A percentile compares a stretch with the other conserved stretches of the same genome.
Evolutionary conservation across 2,113 vertebrate genomes (phyloP).

Genomic region (Solea solea): DNA sequence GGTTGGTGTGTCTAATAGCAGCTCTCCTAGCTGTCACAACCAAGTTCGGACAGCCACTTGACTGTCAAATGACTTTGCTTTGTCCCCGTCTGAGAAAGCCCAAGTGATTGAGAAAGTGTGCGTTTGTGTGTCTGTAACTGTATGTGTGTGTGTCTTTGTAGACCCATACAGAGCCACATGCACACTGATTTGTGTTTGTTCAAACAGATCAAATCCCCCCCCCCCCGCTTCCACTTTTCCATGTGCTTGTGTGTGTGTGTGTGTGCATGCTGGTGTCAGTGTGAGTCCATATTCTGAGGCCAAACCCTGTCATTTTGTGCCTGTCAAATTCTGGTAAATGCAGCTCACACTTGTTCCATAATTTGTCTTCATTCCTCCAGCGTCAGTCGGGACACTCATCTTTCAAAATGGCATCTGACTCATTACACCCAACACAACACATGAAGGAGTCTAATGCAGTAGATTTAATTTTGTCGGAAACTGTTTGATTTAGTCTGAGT

Average conservation of each 20-base stretch:
- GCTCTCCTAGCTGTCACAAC: slow-evolving; percentile 47
- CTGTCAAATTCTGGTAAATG: slow-evolving; percentile 74
- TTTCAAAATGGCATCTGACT: too few relatives aligned
- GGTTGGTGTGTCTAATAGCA: slow-evolving; percentile 58
- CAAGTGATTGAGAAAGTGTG: slow-evolving; percentile 35
- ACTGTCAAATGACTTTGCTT: slow-evolving; percentile 55
- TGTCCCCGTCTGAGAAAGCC: slow-evolving; percentile 44
- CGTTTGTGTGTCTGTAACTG: slow-evolving; percentile 10
- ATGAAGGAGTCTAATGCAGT: too few relatives aligned
- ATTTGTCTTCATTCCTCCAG: slow-evolving; percentile 49
- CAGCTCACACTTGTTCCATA: slow-evolving; percentile 56
- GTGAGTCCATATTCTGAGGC: too few relatives aligned
- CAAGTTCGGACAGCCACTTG: slow-evolving; percentile 31
- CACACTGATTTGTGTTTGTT: slow-evolving; percentile 62
- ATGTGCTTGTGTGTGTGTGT: slow-evolving; percentile 17
- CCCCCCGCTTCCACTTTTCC: slow-evolving; percentile 42
- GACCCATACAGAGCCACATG: slow-evolving; percentile 40
- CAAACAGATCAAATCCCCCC: slow-evolving; percentile 64
- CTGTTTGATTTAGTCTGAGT: too few relatives aligned
- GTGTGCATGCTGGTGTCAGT: not conserved
- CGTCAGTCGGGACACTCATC: too few relatives aligned
- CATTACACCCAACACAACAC: too few relatives aligned
- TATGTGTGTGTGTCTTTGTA: slow-evolving; percentile 1
- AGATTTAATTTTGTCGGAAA: too few relatives aligned
- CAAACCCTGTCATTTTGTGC: slow-evolving; percentile 74